Percentiles rank a stretch among this genome's conserved stretches.
Evolutionary conservation across 2,888 invertebrate species (phyloP).

Genomic region (Brachyptera risi): DNA sequence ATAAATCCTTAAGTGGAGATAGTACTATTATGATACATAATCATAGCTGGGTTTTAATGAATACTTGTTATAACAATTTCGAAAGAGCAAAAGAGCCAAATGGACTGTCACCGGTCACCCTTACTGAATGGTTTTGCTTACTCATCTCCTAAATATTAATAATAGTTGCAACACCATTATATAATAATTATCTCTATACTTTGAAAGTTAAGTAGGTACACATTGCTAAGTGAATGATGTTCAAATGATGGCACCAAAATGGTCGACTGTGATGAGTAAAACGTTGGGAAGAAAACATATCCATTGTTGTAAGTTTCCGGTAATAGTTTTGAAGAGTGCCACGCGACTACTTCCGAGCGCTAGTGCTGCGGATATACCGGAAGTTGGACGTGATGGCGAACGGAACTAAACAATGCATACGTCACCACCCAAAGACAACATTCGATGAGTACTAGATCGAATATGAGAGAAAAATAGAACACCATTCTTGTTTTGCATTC

Average conservation of each 20-base stretch:
- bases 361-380: background rate
- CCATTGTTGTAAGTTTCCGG: conserved; percentile 1
- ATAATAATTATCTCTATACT: conserved; percentile 10
- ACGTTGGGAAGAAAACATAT: background rate
- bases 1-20: too few relatives aligned
- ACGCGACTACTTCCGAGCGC: conserved; percentile 7
- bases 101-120: too few relatives aligned
- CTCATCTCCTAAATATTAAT: background rate
- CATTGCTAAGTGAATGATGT: conserved; percentile 7
- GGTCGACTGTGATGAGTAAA: background rate
- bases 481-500: too few relatives aligned
- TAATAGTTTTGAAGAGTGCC: background rate
- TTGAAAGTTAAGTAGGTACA: background rate
- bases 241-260: background rate
- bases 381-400: background rate
- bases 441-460: too few relatives aligned
- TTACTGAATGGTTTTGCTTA: too few relatives aligned
- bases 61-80: too few relatives aligned
- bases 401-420: background rate
- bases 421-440: conserved; percentile 2
- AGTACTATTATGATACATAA: too few relatives aligned
- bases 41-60: too few relatives aligned
- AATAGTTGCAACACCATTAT: background rate
- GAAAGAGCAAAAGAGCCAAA: too few relatives aligned
- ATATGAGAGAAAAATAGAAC: too few relatives aligned